Evolutionary conservation across 2,888 invertebrate genomes (phyloP), one percentile per base, ranked within the genome.

Genomic region (Lottia gigantea): DNA sequence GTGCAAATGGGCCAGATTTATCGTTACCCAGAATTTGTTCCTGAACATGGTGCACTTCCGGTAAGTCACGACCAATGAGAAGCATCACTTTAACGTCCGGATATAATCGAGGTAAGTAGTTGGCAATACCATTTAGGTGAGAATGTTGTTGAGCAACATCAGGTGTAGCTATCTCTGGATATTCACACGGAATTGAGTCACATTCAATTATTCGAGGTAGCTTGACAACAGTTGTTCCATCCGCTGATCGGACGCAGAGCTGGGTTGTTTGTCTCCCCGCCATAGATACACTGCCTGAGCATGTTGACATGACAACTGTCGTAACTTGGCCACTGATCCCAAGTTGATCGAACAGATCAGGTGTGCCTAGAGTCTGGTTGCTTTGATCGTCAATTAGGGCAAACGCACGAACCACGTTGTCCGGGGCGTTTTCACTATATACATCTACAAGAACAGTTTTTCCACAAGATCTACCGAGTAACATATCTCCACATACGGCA

Each of bases 341-440:
- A 23, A 70, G 55, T 25, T 49, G 46, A 19, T 70, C 70, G 26
- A 64, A 69, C n/a, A 69, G 46, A 25, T 23, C 47, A 15, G 70
- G 40, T 14, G 19, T 19, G 15, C 49, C 70, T 31, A 67, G 31
- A 23, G 71, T 61, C 19, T n/a, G 45, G 47, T 67, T 71, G 40
- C 71, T 68, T 47, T 71, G 71, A 31, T 68, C 64, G 46, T 71
- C 71, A 1, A 66, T 25, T 6, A 68, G 26, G 15, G 26, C 68
- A 46, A 63, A 68, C 12, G 40, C 26, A 40, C 62, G 26, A 26
- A 26, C 14, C n/a, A 61, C 16, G 8, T 40, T 66, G 11, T 40
- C n/a, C 6, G 61, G 62, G 12, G 11, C 19, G 45, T 62, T 45
- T 49, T 47, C 25, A 6, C 12, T 61, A 31, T 55, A 66, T 25